Evolutionary conservation across 2,888 invertebrate species (phyloP).

Genomic region (Epistrophella euchroma): DNA sequence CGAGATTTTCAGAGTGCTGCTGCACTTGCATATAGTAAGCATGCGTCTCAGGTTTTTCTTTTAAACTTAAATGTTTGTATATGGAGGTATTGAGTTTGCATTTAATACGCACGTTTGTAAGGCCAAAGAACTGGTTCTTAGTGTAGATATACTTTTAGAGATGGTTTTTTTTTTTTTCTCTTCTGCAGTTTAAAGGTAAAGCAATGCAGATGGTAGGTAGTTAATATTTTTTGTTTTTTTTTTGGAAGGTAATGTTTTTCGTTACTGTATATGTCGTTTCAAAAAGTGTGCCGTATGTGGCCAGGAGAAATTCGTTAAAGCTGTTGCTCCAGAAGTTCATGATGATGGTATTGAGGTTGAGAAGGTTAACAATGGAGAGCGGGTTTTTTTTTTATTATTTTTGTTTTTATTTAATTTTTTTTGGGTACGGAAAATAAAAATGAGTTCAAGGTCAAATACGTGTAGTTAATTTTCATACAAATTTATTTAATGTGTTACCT

Average conservation of each 20-base stretch:
- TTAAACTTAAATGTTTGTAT: not conserved
- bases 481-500: not conserved
- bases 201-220: constrained; percentile 38
- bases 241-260: constrained; percentile 24
- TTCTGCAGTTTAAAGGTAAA: constrained; percentile 15
- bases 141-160: constrained; percentile 13
- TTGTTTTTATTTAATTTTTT: constrained; percentile 15
- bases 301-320: constrained; percentile 42
- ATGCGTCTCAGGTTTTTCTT: constrained; percentile 41
- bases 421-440: constrained; percentile 34
- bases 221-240: constrained; percentile 7
- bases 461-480: constrained; percentile 3
- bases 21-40: constrained; percentile 52
- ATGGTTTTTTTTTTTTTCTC: constrained; percentile 25
- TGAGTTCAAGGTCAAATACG: constrained; percentile 63
- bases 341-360: constrained; percentile 39
- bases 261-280: not conserved
- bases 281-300: constrained; percentile 63
- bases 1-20: constrained; percentile 47
- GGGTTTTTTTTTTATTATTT: constrained; percentile 7
- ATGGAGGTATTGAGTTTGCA: not conserved
- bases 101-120: constrained; percentile 59
- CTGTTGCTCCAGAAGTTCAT: constrained; percentile 7
- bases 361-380: constrained; percentile 59
- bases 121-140: constrained; percentile 59